Evolutionary conservation across 35 echinoderm and acorn worm genomes (phyloP).

Genomic region (Stichopus chloronotus): DNA sequence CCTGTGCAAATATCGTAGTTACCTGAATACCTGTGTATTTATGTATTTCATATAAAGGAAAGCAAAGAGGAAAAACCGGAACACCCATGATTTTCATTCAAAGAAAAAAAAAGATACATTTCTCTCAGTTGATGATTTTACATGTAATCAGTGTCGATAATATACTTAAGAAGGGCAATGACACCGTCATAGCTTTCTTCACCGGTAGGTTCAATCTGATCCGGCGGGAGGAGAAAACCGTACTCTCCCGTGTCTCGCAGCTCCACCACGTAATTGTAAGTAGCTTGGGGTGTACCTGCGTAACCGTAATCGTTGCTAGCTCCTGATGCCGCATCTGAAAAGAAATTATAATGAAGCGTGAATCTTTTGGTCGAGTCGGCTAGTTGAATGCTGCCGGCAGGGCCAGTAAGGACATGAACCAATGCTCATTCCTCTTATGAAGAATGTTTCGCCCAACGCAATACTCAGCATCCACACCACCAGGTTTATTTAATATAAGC

Average conservation of each 20-base stretch:
- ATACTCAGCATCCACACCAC: too few relatives aligned
- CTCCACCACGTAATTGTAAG: slow-evolving; percentile 82
- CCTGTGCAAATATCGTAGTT: too few relatives aligned
- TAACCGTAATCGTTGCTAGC: slow-evolving; percentile 78
- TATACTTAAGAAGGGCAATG: slow-evolving; percentile 51
- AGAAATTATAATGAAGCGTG: not conserved
- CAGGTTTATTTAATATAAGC: too few relatives aligned
- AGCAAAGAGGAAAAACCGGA: too few relatives aligned
- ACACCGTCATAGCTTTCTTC: slow-evolving; percentile 80
- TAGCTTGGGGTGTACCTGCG: slow-evolving; percentile 58
- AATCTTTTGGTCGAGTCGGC: not conserved
- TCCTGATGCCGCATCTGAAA: slow-evolving; percentile 80
- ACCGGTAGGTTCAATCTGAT: slow-evolving; percentile 79
- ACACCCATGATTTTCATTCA: too few relatives aligned
- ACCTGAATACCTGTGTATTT: too few relatives aligned
- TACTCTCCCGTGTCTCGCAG: slow-evolving; percentile 71
- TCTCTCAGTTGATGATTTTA: too few relatives aligned
- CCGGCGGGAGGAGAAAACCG: slow-evolving; percentile 81
- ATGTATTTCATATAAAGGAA: too few relatives aligned
- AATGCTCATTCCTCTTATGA: not conserved
- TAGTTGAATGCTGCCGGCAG: not conserved
- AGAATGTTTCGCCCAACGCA: too few relatives aligned
- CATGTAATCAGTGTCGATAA: slow-evolving; percentile 46
- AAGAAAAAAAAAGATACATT: too few relatives aligned
- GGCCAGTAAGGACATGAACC: not conserved